Evolutionary conservation across 2,113 vertebrate genomes (phyloP).

Genomic region (Amia ocellicauda): DNA sequence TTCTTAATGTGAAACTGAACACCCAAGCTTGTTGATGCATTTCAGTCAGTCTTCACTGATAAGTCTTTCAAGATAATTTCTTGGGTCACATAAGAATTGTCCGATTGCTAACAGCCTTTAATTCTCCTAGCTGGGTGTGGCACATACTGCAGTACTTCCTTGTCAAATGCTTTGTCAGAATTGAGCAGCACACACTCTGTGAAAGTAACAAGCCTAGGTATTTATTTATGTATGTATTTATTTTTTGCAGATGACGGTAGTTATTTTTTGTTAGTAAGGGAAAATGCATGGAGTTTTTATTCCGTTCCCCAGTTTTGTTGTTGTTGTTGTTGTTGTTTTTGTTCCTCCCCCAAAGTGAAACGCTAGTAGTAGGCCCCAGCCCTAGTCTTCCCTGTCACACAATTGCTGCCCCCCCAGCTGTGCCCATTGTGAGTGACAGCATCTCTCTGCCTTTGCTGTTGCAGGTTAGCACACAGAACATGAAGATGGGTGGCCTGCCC

Average conservation of each 20-base stretch:
- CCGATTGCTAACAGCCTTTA: no score
- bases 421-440: no score
- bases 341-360: slow-evolving; percentile 40
- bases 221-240: no score
- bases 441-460: slow-evolving; percentile 12
- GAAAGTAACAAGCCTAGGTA: neutral
- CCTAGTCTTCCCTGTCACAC: neutral
- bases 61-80: no score
- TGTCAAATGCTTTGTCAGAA: neutral
- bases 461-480: slow-evolving; percentile 96
- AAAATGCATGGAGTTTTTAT: slow-evolving; percentile 56
- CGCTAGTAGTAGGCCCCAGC: slow-evolving; percentile 26
- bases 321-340: slow-evolving; percentile 42
- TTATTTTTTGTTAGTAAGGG: neutral
- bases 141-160: neutral
- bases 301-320: neutral
- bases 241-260: neutral
- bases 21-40: no score
- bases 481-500: slow-evolving; percentile 92
- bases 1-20: no score
- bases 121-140: neutral
- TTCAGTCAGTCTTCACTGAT: no score
- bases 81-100: no score
- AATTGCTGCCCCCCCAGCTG: no score
- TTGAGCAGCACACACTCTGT: neutral